A percentile compares a stretch with the other conserved stretches of the same genome.
These are phyloP conservation scores for Lagenorhynchus albirostris DNA, from an alignment of 2,113 vertebrate species.

Conservation along the genomic window DNA sequence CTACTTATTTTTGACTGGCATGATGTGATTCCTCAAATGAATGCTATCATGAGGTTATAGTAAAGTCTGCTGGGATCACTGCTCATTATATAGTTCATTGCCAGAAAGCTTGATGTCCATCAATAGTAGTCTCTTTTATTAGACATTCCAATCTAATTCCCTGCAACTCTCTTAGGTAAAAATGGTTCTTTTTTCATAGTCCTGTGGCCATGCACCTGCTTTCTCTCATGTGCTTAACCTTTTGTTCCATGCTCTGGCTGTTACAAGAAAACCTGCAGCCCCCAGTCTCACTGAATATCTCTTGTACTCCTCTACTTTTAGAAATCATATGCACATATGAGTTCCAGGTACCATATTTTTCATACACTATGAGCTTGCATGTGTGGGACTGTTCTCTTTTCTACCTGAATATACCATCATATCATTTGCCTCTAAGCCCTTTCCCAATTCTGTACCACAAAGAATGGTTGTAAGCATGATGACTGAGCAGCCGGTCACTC, in stretches of 20 bases:
- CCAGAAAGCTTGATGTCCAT: not conserved
- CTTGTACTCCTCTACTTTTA: not conserved
- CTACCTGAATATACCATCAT: not conserved
- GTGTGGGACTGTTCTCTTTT: not conserved
- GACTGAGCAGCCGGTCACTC: not conserved
- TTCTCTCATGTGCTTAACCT: not conserved
- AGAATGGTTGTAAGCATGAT: not conserved
- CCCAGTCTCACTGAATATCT: not conserved
- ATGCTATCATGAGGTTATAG: not conserved
- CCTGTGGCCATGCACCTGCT: not conserved
- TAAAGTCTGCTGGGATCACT: not conserved
- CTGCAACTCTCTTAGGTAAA: not conserved
- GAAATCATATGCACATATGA: not conserved
- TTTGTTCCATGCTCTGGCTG: not conserved
- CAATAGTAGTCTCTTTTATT: not conserved
- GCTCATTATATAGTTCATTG: not conserved
- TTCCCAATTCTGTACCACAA: not conserved
- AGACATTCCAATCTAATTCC: not conserved
- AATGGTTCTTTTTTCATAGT: not conserved
- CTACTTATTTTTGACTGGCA: not conserved
- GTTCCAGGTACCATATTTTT: not conserved
- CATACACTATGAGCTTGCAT: not conserved
- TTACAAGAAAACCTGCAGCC: not conserved
- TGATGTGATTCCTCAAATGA: not conserved
- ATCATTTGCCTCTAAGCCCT: not conserved